Conservation (phyloP, 2,113 vertebrate genomes). For the Natator depressus region DNA sequence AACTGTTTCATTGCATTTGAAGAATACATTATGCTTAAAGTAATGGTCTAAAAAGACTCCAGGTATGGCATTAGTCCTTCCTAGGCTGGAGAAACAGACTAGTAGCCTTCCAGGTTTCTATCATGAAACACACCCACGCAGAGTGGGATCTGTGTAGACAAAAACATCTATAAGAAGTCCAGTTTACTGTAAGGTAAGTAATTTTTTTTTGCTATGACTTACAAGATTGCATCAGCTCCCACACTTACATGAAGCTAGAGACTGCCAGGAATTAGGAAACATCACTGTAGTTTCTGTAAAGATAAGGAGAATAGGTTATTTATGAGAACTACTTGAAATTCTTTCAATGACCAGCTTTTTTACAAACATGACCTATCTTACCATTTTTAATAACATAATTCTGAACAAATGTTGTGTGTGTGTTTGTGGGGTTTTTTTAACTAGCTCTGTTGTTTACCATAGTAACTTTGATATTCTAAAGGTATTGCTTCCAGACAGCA, state of each 20-base stretch:
- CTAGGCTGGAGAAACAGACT: too few species aligned
- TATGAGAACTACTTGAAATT: background rate
- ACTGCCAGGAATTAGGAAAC: background rate
- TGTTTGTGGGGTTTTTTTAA: background rate
- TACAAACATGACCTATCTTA: background rate
- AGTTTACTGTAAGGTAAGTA: too few species aligned
- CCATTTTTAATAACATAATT: background rate
- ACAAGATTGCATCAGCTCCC: background rate
- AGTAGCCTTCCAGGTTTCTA: too few species aligned
- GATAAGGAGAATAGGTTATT: background rate
- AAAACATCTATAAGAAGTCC: too few species aligned
- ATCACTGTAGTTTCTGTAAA: background rate
- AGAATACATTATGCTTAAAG: too few species aligned
- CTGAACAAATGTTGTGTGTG: background rate
- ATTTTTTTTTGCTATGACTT: background rate
- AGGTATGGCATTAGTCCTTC: too few species aligned
- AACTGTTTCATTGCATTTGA: too few species aligned
- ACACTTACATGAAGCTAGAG: background rate
- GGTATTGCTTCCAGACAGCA: background rate
- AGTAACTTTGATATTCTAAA: background rate
- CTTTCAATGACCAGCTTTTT: background rate
- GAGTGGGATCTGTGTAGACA: too few species aligned
- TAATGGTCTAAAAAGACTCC: too few species aligned
- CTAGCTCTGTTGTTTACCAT: background rate
- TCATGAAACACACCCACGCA: too few species aligned